Conservation (phyloP, 2,797 vertebrate species). For the Discoglossus pictus region DNA sequence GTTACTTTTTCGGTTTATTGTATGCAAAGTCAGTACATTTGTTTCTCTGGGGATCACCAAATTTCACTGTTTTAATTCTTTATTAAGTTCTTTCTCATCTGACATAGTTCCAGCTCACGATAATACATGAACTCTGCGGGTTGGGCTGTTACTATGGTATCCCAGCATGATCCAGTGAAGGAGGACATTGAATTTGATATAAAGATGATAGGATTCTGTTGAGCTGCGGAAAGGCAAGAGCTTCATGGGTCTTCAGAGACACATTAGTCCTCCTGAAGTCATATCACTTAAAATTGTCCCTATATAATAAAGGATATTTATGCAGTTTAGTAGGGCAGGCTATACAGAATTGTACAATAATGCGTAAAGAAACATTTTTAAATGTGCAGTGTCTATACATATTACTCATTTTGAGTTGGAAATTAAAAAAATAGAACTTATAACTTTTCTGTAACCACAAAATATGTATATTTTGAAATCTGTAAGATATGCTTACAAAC, state of each 20-base stretch:
- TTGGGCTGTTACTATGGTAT: conserved; percentile 23
- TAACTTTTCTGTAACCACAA: no score
- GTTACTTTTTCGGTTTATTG: neutral
- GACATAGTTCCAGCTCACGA: neutral
- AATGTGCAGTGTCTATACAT: no score
- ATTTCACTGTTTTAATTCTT: conserved; percentile 4
- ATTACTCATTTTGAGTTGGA: no score
- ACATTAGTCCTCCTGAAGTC: neutral
- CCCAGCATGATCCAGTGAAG: conserved; percentile 1
- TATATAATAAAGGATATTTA: no score
- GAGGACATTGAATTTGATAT: neutral
- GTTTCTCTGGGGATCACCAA: neutral
- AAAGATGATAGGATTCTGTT: conserved; percentile 1
- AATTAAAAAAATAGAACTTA: no score
- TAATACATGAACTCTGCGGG: conserved; percentile 10
- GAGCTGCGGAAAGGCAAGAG: neutral
- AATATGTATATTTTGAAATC: no score
- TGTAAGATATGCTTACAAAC: no score
- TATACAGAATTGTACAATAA: no score
- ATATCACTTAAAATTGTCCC: neutral
- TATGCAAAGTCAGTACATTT: neutral
- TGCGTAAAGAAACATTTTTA: no score
- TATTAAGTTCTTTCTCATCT: neutral
- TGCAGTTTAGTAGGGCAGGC: no score
- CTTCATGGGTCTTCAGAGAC: neutral